These are phyloP conservation scores for Tenthredo mesomela DNA, from an alignment of 2,888 invertebrate species.

Conservation along the genomic window DNA sequence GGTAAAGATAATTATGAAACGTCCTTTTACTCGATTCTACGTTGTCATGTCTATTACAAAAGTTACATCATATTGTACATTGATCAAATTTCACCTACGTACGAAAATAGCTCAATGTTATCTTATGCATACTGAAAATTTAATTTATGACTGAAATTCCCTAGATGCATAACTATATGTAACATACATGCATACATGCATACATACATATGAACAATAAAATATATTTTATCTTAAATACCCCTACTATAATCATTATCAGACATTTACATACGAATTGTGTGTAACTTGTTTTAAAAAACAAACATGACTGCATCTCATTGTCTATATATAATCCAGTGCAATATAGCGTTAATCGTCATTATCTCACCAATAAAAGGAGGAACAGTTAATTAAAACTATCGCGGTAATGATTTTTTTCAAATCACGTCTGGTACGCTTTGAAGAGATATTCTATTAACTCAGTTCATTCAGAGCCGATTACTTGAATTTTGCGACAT, in stretches of 20 bases:
- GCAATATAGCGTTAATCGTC: background rate
- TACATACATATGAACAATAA: constrained; percentile 11
- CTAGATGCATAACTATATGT: background rate
- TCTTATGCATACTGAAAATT: background rate
- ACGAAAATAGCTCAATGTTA: background rate
- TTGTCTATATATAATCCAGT: background rate
- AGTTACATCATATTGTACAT: background rate
- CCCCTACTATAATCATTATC: background rate
- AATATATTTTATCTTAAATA: constrained; percentile 3
- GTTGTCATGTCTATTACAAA: background rate
- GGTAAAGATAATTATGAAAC: background rate
- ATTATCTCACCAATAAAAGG: too few relatives aligned
- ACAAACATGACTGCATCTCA: background rate
- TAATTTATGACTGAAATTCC: constrained; percentile 17
- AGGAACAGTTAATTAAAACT: too few relatives aligned
- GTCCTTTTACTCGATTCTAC: background rate
- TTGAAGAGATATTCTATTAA: too few relatives aligned
- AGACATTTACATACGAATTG: background rate
- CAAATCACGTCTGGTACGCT: too few relatives aligned
- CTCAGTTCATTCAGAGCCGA: too few relatives aligned
- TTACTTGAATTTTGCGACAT: too few relatives aligned
- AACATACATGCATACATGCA: background rate
- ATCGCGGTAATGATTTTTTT: too few relatives aligned
- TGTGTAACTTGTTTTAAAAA: background rate
- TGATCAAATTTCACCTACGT: background rate